Evolutionary conservation across 2,797 vertebrate species (phyloP).

Genomic region (Mallotus villosus): DNA sequence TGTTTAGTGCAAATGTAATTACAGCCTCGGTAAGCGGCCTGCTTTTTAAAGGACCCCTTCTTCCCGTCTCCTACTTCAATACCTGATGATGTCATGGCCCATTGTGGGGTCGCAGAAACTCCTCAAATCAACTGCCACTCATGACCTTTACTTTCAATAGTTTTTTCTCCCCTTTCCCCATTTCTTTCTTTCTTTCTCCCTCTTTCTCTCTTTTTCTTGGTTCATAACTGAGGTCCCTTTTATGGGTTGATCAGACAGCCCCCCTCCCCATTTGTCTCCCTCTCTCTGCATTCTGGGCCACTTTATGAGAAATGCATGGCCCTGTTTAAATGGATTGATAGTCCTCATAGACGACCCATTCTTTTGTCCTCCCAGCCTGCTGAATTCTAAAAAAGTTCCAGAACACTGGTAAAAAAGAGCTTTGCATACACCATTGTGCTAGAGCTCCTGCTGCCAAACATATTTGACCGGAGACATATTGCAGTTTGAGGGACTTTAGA

Average conservation of each 20-base stretch:
- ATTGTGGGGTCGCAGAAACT: slow-evolving; percentile 83
- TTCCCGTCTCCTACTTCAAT: slow-evolving; percentile 81
- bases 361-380: slow-evolving; percentile 60
- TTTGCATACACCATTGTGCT: slow-evolving; percentile 55
- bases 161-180: slow-evolving; percentile 58
- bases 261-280: slow-evolving; percentile 60
- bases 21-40: slow-evolving; percentile 87
- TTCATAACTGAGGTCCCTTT: slow-evolving; percentile 78
- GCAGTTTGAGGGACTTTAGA: slow-evolving; percentile 47
- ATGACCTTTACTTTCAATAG: slow-evolving; percentile 71
- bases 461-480: slow-evolving; percentile 71
- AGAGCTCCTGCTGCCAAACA: slow-evolving; percentile 55
- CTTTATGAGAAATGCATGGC: slow-evolving; percentile 76
- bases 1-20: slow-evolving; percentile 95
- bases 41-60: slow-evolving; percentile 84
- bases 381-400: slow-evolving; percentile 66
- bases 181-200: slow-evolving; percentile 70
- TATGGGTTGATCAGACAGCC: slow-evolving; percentile 73
- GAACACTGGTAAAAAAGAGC: slow-evolving; percentile 51
- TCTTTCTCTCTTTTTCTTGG: slow-evolving; percentile 58
- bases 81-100: slow-evolving; percentile 88
- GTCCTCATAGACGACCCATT: slow-evolving; percentile 58
- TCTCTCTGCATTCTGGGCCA: slow-evolving; percentile 65
- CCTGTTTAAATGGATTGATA: slow-evolving; percentile 74
- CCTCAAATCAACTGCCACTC: slow-evolving; percentile 82